Base-by-base conservation (phyloP, 1,140 invertebrate species). In the Elymnias hypermnestra region DNA sequence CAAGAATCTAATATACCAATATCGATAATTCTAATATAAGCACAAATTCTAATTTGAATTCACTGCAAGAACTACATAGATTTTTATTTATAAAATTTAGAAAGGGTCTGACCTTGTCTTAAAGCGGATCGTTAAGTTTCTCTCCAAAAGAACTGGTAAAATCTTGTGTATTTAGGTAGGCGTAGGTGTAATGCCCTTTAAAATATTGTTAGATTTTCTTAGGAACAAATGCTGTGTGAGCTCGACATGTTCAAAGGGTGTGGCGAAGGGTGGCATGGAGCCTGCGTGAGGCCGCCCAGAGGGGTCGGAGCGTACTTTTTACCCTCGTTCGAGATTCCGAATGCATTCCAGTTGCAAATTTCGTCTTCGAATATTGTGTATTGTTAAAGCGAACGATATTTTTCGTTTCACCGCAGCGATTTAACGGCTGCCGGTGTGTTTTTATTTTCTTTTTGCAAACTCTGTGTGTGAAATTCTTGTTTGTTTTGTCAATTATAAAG, bases 181-280 rank as follows among this genome's bases (percentile, higher is more conserved):
- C n/a, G 42, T 31, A 37, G 22, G 39, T n/a, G 40, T 43, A 45
- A 36, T 41, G 53, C 42, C 43, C 42, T 54, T 53, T 54, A 19
- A 35, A 46, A 39, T 53, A 49, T 46, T 35, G 48, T 35, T 17
- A 46, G 39, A 36, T 45, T 60, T 64, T 62, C 56, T 68, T 61
- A 36, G 48, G 43, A 57, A 63, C 57, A 48, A 53, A 58, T 60
- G 38, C 45, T 62, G 37, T 61, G 38, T 35, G 48, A 51, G 44
- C 42, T 57, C 40, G n/a, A n/a, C n/a, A 40, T 26, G 41, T 61
- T 63, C 53, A 56, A 48, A 59, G 64, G 64, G 60, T 39, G 60
- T 63, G 56, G 53, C 52, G 21, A 36, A 39, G 56, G 60, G 51
- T 41, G 39, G 48, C 8, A 36, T 35, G 57, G 57, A 60, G 61